Evolutionary conservation across 2,797 vertebrate genomes (phyloP), one percentile per base, ranked within the genome.

Genomic region (Tadarida brasiliensis): DNA sequence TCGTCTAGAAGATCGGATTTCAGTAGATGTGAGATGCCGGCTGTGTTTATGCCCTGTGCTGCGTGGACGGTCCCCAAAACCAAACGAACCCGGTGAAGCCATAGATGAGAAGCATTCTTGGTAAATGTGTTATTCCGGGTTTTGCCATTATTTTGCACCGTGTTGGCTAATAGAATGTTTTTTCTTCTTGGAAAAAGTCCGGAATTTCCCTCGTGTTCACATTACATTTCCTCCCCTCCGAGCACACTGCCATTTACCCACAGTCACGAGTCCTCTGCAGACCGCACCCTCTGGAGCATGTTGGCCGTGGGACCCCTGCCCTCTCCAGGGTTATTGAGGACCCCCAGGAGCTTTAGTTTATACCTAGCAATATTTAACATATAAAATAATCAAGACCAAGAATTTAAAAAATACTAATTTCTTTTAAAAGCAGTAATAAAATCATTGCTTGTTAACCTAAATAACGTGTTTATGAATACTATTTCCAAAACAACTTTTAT

Each of bases 341-440:
- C n/a, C 47, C 33, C 54, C 24, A 85, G 17, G 35, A 87, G 30
- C 63, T 81, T 82, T 87, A n/a, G 28, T 77, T 90, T 84, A 22
- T 57, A 24, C 51, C 56, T 63, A 35, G 67, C 44, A 84, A 14
- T 85, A 85, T 54, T 82, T 94, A 91, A 76, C 47, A 85, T n/a
- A 16, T 30, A 39, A 94, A 93, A 91, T 91, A 93, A 84, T 49
- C 35, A 87, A 78, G 78, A 49, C 26, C 33, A 28, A 28, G 17
- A 81, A 20, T 51, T 91, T 77, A 17, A 24, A 30, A 80, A 78
- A 39, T 71, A 39, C 57, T 65, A 88, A 74, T 71, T 95, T 61
- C 33, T 70, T 94, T 54, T 61, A 88, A 94, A 87, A 57, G 35
- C 33, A 84, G 10, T 93, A 57, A 81, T 87, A 51, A 96, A 84